These are phyloP conservation scores for Chymomyza procnemis DNA, from an alignment of 2,888 invertebrate genomes.

Conservation along the genomic window DNA sequence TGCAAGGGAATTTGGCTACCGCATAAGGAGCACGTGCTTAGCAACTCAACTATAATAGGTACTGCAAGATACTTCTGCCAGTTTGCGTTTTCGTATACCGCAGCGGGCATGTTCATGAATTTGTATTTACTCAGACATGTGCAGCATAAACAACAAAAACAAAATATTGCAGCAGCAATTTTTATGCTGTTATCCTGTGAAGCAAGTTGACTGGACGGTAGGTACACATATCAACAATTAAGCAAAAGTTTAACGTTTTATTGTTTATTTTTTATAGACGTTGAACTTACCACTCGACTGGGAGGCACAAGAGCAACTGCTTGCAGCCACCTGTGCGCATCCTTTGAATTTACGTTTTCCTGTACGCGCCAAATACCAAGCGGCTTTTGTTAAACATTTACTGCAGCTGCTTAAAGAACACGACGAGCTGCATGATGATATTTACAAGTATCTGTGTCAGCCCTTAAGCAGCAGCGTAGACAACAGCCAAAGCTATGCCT, in stretches of 20 bases:
- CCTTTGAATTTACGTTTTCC: constrained; percentile 81
- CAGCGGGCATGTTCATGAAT: too few species aligned
- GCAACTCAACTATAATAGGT: too few species aligned
- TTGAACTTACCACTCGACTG: constrained; percentile 57
- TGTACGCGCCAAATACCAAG: constrained; percentile 82
- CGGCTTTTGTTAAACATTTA: constrained; percentile 83
- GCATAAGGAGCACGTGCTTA: too few species aligned
- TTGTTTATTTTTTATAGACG: constrained; percentile 24
- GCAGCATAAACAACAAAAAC: background rate
- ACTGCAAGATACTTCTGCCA: too few species aligned
- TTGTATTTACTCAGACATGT: background rate
- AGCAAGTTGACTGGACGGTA: constrained; percentile 65
- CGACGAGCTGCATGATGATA: constrained; percentile 82
- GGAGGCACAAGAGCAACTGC: constrained; percentile 82
- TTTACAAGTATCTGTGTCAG: constrained; percentile 81
- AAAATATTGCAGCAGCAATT: constrained; percentile 67
- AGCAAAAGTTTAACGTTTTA: background rate
- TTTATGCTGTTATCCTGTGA: constrained; percentile 72
- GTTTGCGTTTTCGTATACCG: too few species aligned
- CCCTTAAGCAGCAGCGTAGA: background rate
- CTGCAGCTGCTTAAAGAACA: constrained; percentile 81
- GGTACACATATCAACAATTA: constrained; percentile 24
- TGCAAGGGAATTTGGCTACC: too few species aligned
- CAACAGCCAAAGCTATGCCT: constrained; percentile 77
- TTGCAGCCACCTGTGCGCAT: constrained; percentile 81